Percentiles rank a stretch among this genome's conserved stretches.
These are phyloP conservation scores for Oncorhynchus nerka DNA, from an alignment of 2,113 vertebrate species.

Conservation along the genomic window DNA sequence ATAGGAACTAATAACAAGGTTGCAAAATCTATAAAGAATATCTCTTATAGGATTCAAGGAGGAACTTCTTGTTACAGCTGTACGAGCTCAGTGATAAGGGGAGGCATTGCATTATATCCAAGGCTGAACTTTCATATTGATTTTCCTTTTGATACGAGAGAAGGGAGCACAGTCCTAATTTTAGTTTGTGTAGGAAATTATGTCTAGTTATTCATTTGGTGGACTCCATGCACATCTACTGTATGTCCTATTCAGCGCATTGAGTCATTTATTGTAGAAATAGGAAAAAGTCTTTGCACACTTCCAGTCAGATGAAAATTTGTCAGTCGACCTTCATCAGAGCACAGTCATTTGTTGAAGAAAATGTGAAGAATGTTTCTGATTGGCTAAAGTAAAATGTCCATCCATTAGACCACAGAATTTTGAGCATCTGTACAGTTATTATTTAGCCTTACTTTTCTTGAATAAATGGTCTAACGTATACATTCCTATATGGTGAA, in stretches of 20 bases:
- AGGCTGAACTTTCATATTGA: conserved; percentile 54
- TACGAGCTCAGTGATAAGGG: conserved; percentile 23
- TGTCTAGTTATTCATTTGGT: conserved; percentile 48
- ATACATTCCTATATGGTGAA: no score
- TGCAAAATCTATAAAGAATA: conserved; percentile 41
- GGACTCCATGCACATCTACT: conserved; percentile 19
- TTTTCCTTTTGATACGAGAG: conserved; percentile 46
- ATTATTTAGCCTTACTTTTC: no score
- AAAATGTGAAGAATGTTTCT: no score
- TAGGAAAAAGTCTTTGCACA: no score
- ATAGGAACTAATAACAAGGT: conserved; percentile 32
- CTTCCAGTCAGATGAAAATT: no score
- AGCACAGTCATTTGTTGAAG: no score
- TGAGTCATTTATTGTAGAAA: no score
- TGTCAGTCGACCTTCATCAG: no score
- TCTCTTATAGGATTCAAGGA: conserved; percentile 26
- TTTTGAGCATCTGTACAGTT: no score
- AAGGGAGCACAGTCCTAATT: conserved; percentile 46
- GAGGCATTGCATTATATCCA: conserved; percentile 38
- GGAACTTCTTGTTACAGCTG: conserved; percentile 33
- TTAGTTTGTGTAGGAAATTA: conserved; percentile 34
- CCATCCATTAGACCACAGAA: no score
- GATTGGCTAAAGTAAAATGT: no score
- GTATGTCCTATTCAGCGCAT: conserved; percentile 22
- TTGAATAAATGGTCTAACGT: no score